Conservation (phyloP, 2,888 invertebrate genomes). For the Hemistola chrysoprasaria region DNA sequence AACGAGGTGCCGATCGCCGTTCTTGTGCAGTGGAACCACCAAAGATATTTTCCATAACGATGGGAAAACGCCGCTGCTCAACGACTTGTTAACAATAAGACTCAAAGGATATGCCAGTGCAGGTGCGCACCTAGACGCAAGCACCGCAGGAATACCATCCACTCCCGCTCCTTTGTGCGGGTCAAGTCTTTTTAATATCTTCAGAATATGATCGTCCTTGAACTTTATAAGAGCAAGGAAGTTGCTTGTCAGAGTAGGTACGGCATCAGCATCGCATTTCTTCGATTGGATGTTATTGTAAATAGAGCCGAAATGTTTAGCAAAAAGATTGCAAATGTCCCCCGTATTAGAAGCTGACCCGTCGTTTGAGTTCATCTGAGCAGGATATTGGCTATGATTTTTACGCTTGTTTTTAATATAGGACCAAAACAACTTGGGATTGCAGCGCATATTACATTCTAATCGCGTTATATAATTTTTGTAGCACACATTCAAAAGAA, state of each 20-base stretch:
- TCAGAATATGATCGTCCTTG: too few species aligned
- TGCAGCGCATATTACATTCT: constrained; percentile 9
- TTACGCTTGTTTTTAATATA: too few species aligned
- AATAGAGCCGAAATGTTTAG: constrained; percentile 7
- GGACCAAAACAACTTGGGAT: constrained; percentile 25
- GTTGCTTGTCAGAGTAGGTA: constrained; percentile 1
- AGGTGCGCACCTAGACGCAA: too few species aligned
- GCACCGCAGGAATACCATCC: too few species aligned
- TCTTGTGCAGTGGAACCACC: constrained; percentile 22
- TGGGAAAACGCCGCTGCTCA: constrained; percentile 14
- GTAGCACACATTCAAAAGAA: constrained; percentile 5
- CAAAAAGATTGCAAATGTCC: too few species aligned
- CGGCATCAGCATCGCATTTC: too few species aligned
- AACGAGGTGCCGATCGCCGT: too few species aligned
- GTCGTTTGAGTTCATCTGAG: too few species aligned
- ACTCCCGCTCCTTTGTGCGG: constrained; percentile 14
- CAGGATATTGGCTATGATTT: too few species aligned
- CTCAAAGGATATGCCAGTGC: constrained; percentile 5
- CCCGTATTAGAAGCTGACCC: too few species aligned
- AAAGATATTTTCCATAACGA: constrained; percentile 17
- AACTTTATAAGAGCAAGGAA: not conserved
- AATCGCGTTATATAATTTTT: constrained; percentile 7
- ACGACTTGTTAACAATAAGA: too few species aligned
- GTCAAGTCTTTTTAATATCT: too few species aligned
- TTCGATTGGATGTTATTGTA: constrained; percentile 3